These are phyloP conservation scores for Stegostoma tigrinum DNA, from an alignment of 2,113 vertebrate genomes.

Conservation along the genomic window DNA sequence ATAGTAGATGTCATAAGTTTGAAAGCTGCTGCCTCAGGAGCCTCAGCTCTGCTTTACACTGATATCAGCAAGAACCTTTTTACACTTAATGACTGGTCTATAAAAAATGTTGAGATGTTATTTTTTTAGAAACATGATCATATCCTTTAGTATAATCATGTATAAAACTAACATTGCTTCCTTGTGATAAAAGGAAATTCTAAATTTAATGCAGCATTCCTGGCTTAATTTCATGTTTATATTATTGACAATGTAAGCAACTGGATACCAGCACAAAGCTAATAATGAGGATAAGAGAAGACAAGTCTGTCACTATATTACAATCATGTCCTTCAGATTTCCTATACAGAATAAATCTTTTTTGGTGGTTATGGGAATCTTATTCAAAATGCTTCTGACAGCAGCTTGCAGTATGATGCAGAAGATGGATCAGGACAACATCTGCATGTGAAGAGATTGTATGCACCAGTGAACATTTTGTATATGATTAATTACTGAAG, in stretches of 20 bases:
- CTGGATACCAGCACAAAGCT: background rate
- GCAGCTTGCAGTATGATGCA: background rate
- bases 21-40: background rate
- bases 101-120: background rate
- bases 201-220: too few species aligned
- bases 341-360: background rate
- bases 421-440: background rate
- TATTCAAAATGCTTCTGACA: background rate
- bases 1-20: too few species aligned
- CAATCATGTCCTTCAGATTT: background rate
- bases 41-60: background rate
- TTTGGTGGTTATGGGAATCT: background rate
- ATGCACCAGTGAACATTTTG: background rate
- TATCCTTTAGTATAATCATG: background rate
- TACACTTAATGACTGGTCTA: background rate
- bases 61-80: too few species aligned
- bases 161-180: background rate
- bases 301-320: background rate
- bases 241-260: background rate
- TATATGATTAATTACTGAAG: background rate
- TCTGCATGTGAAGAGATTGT: background rate
- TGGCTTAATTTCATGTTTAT: background rate
- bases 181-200: background rate
- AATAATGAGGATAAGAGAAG: background rate
- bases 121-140: background rate